Percentiles rank a stretch among this genome's conserved stretches.
Conservation (phyloP, 2,797 vertebrate genomes). For the Chelon auratus region DNA sequence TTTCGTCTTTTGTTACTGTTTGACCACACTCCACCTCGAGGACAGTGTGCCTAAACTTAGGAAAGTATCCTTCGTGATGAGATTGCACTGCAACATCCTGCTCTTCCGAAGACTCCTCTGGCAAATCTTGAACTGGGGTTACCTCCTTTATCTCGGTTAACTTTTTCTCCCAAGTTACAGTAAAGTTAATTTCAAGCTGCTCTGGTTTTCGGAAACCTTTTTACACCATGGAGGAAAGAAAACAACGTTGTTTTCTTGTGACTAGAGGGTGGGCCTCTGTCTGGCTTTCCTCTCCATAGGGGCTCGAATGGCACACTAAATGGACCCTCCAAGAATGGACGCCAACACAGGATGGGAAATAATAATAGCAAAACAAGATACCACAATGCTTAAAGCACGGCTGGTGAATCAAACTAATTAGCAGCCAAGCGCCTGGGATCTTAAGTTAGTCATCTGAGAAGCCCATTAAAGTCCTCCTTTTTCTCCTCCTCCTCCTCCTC, state of each 20-base stretch:
- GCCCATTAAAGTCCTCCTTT: conserved; percentile 60
- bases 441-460: conserved; percentile 77
- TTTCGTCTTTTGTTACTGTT: conserved; percentile 7
- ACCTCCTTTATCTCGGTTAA: conserved; percentile 51
- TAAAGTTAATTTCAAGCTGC: conserved; percentile 65
- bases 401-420: conserved; percentile 82
- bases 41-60: not conserved
- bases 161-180: conserved; percentile 50
- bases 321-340: conserved; percentile 61
- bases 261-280: conserved; percentile 45
- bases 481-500: conserved; percentile 25
- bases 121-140: conserved; percentile 45
- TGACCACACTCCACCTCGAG: conserved; percentile 28
- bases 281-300: conserved; percentile 27
- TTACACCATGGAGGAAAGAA: conserved; percentile 49
- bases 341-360: conserved; percentile 58
- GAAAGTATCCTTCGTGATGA: conserved; percentile 38
- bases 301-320: conserved; percentile 60
- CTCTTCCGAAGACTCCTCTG: conserved; percentile 31
- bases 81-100: conserved; percentile 31
- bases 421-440: conserved; percentile 67
- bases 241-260: conserved; percentile 48
- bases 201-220: conserved; percentile 46
- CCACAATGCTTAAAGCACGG: conserved; percentile 69
- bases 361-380: conserved; percentile 77